Evolutionary conservation across 2,888 invertebrate genomes (phyloP).

Genomic region (Papilio protenor): DNA sequence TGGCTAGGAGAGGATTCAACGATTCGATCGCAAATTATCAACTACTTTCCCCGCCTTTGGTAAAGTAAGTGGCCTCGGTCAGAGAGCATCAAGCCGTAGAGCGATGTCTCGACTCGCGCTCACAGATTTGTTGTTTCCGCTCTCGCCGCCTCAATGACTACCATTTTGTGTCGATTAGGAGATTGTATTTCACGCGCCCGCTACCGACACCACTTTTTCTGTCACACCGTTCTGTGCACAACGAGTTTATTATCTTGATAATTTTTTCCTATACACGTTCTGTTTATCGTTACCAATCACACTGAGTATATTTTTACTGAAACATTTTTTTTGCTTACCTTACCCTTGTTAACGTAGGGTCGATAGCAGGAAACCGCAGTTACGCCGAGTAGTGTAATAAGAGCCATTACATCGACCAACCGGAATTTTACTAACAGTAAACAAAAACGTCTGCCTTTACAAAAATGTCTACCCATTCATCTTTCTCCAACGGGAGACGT

Average conservation of each 20-base stretch:
- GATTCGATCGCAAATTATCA: conserved; percentile 69
- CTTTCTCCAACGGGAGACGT: conserved; percentile 80
- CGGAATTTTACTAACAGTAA: conserved; percentile 74
- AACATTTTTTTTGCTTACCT: conserved; percentile 42
- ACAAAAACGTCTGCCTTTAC: conserved; percentile 80
- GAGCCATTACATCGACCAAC: conserved; percentile 76
- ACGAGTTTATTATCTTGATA: conserved; percentile 78
- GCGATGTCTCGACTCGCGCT: conserved; percentile 71
- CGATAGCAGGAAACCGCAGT: conserved; percentile 74
- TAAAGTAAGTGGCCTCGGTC: conserved; percentile 75
- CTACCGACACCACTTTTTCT: conserved; percentile 82
- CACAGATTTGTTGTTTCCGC: conserved; percentile 82
- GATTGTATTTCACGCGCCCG: conserved; percentile 82
- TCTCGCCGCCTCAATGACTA: conserved; percentile 81
- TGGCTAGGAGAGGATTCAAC: conserved; percentile 61
- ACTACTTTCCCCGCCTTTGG: conserved; percentile 51
- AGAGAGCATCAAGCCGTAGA: conserved; percentile 45
- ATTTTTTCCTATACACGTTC: conserved; percentile 65
- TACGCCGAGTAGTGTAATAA: conserved; percentile 69
- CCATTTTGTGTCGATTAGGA: conserved; percentile 83
- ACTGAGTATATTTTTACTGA: conserved; percentile 47
- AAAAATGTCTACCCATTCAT: conserved; percentile 82
- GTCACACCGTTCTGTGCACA: conserved; percentile 77
- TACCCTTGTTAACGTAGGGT: conserved; percentile 58
- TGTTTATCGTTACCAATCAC: conserved; percentile 58